Percentiles rank a stretch among this genome's conserved stretches.
Evolutionary conservation across 2,113 vertebrate species (phyloP).

Genomic region (Malurus alboscapulatus): DNA sequence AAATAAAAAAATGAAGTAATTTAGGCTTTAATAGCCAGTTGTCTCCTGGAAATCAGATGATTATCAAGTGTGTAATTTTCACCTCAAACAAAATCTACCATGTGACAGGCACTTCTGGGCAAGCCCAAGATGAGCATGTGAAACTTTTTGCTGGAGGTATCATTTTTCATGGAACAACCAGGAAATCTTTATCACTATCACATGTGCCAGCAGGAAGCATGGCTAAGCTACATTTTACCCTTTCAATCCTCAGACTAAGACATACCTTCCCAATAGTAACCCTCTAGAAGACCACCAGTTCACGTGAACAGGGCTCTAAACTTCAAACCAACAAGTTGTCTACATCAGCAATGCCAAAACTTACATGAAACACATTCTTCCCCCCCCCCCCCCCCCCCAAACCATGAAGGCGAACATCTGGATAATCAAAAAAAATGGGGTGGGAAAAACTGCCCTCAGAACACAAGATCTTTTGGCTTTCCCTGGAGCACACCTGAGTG

Average conservation of each 20-base stretch:
- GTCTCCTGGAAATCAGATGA: neutral
- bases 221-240: neutral
- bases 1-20: neutral
- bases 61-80: neutral
- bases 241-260: neutral
- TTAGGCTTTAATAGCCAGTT: neutral
- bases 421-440: neutral
- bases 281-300: neutral
- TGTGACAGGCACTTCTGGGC: neutral
- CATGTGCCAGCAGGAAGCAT: neutral
- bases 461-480: neutral
- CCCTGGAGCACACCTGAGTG: neutral
- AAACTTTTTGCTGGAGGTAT: neutral
- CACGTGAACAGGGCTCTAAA: neutral
- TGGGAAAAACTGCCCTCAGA: neutral
- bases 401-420: neutral
- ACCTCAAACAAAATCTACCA: neutral
- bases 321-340: neutral
- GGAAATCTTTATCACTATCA: neutral
- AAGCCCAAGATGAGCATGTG: neutral
- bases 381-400: fast-evolving
- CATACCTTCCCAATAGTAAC: neutral
- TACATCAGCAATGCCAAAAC: neutral
- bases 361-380: neutral
- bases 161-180: neutral